Evolutionary conservation across 2,888 invertebrate species (phyloP).

Genomic region (Neoitamus cyanurus): DNA sequence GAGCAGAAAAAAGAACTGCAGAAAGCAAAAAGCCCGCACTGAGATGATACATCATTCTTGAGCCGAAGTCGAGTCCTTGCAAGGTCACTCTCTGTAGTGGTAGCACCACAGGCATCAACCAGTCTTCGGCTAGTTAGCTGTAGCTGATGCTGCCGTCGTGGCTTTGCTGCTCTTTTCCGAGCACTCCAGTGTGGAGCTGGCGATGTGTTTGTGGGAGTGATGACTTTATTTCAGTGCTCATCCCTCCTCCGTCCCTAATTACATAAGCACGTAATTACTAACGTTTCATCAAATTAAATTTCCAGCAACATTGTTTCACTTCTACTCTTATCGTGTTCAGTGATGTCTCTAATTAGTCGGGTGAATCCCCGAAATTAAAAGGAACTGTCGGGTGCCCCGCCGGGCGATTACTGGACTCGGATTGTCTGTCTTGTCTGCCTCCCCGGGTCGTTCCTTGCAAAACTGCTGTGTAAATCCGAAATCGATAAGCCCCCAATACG

Average conservation of each 20-base stretch:
- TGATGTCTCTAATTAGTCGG: not conserved
- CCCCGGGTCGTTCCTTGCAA: not conserved
- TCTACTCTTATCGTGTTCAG: not conserved
- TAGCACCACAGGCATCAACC: not conserved
- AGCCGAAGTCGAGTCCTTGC: not conserved
- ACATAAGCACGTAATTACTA: not conserved
- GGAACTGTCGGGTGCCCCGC: not conserved
- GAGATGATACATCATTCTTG: not conserved
- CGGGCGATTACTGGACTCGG: not conserved
- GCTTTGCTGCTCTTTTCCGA: not conserved
- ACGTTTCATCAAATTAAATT: not conserved
- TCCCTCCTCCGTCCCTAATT: not conserved
- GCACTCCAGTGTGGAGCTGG: not conserved
- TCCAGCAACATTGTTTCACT: not conserved
- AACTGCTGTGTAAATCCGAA: not conserved
- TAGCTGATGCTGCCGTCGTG: not conserved
- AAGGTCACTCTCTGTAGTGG: constrained; percentile 1
- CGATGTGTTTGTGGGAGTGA: not conserved
- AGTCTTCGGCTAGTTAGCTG: not conserved
- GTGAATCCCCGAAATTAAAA: not conserved
- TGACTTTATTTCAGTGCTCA: not conserved
- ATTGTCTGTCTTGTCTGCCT: not conserved
- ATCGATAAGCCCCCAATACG: not conserved
- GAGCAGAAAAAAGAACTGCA: not conserved
- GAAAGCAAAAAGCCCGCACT: not conserved